A percentile compares a stretch with the other conserved stretches of the same genome.
Evolutionary conservation across 1,140 invertebrate genomes (phyloP).

Genomic region (Drosophila arawakana): DNA sequence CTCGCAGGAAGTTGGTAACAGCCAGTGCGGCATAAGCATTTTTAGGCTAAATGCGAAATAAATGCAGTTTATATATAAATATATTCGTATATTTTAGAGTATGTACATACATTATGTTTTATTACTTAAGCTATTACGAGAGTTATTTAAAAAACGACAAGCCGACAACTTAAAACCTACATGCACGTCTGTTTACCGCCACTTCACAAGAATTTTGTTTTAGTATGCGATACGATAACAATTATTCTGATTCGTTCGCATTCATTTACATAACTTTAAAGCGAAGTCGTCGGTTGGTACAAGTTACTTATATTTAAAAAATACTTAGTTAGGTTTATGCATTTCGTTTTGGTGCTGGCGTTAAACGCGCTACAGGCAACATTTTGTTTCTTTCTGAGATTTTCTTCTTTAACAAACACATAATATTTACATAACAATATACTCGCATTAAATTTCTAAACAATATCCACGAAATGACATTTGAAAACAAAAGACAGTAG

Average conservation of each 20-base stretch:
- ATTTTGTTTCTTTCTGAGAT: constrained; percentile 41
- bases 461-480: constrained; percentile 23
- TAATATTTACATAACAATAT: constrained; percentile 14
- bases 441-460: constrained; percentile 16
- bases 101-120: constrained; percentile 61
- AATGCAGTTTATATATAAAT: constrained; percentile 26
- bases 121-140: constrained; percentile 76
- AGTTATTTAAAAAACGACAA: constrained; percentile 59
- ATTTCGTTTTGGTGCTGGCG: constrained; percentile 45
- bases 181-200: constrained; percentile 75
- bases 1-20: constrained; percentile 26
- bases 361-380: constrained; percentile 47
- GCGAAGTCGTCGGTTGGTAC: constrained; percentile 18
- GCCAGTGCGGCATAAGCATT: not conserved
- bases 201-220: constrained; percentile 45
- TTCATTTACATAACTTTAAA: constrained; percentile 70
- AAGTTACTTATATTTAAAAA: constrained; percentile 46
- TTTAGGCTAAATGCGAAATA: not conserved
- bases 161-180: constrained; percentile 75
- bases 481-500: constrained; percentile 21
- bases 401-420: constrained; percentile 23
- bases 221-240: not conserved
- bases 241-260: constrained; percentile 11
- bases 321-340: constrained; percentile 32
- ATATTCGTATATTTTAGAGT: constrained; percentile 23